Percentiles rank a stretch among this genome's conserved stretches.
Conservation (phyloP, 1,140 invertebrate genomes). For the Uloborus diversus region DNA sequence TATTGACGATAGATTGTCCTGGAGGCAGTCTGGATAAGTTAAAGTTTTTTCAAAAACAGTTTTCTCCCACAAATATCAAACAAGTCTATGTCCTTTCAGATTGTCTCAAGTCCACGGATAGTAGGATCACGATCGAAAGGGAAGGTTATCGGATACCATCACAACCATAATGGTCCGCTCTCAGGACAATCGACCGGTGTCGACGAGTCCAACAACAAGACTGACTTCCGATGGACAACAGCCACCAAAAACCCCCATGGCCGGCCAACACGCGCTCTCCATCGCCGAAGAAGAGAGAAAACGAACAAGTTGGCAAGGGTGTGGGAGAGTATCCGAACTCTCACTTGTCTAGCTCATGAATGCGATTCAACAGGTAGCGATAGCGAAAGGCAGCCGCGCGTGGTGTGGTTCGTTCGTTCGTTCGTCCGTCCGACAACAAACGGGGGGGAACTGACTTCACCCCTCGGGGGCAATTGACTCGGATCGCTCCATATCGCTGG, state of each 20-base stretch:
- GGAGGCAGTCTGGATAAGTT: no score
- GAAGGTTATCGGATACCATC: no score
- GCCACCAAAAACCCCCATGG: background rate
- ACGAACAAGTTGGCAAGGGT: conserved; percentile 10
- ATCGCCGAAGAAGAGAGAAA: background rate
- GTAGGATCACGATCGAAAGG: no score
- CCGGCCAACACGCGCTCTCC: conserved; percentile 8
- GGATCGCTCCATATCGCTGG: conserved; percentile 53
- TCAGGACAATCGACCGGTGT: background rate
- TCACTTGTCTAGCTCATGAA: conserved; percentile 33
- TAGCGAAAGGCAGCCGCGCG: conserved; percentile 5
- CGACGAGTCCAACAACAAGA: conserved; percentile 5
- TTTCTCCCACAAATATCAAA: no score
- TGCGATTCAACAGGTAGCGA: conserved; percentile 25
- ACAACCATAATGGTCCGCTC: background rate
- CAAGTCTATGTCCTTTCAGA: no score
- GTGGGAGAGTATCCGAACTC: conserved; percentile 13
- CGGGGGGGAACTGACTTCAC: no score
- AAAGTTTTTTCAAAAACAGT: no score
- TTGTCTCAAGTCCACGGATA: no score
- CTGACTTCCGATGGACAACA: conserved; percentile 44
- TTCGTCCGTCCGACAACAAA: background rate
- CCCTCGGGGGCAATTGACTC: conserved; percentile 23
- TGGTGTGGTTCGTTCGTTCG: background rate
- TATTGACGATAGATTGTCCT: no score